Percentiles rank a stretch among this genome's conserved stretches.
phyloP scores from a whole-genome alignment of 2,797 vertebrate species.

The Hippoglossus hippoglossus region DNA sequence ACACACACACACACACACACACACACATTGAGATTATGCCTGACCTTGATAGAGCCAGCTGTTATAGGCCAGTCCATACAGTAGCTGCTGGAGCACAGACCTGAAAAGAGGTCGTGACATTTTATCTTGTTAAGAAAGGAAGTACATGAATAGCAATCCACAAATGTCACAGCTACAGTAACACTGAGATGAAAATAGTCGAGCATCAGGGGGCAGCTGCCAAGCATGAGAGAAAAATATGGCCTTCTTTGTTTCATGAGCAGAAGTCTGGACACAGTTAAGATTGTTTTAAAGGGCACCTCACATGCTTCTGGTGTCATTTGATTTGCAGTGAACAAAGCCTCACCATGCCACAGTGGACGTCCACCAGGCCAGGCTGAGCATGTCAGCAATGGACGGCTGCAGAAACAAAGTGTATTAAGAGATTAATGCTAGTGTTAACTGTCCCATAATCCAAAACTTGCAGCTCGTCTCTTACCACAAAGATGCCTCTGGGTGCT shows the following conservation, averaged over 20 bases:
- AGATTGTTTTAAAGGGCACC: slow-evolving; percentile 31
- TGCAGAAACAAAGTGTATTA: slow-evolving; percentile 58
- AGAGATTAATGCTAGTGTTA: neutral
- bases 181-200: slow-evolving; percentile 33
- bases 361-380: slow-evolving; percentile 97
- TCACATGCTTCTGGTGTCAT: slow-evolving; percentile 12
- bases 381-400: slow-evolving; percentile 94
- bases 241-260: neutral
- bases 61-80: slow-evolving; percentile 91
- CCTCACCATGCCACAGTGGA: slow-evolving; percentile 96
- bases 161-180: slow-evolving; percentile 11
- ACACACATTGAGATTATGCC: slow-evolving; percentile 21
- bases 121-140: slow-evolving; percentile 29
- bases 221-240: neutral
- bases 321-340: slow-evolving; percentile 11
- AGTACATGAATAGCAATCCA: slow-evolving; percentile 22
- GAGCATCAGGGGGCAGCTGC: slow-evolving; percentile 3
- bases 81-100: slow-evolving; percentile 94
- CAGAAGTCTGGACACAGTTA: slow-evolving; percentile 12
- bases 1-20: neutral
- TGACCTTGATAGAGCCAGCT: slow-evolving; percentile 94
- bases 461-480: slow-evolving; percentile 81
- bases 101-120: slow-evolving; percentile 74
- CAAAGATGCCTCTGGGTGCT: slow-evolving; percentile 89
- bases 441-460: neutral